Evolutionary conservation across 2,797 vertebrate species (phyloP).

Genomic region (Poecilia picta): DNA sequence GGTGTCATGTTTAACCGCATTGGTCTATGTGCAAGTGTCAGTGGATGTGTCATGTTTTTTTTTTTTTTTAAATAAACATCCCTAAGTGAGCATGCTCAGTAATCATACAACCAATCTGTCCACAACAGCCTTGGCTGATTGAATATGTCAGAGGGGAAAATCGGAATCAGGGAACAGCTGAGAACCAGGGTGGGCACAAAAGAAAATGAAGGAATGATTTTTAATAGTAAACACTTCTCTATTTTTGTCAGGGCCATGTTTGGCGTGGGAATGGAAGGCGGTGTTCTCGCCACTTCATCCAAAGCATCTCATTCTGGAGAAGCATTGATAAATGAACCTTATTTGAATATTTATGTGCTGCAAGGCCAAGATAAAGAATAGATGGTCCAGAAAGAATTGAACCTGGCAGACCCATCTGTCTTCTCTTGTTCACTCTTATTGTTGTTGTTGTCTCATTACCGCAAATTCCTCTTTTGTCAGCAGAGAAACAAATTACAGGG

Average conservation of each 20-base stretch:
- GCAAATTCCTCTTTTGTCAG: conserved; percentile 76
- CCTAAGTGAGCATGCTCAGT: conserved; percentile 60
- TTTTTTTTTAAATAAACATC: conserved; percentile 44
- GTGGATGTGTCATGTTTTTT: conserved; percentile 6
- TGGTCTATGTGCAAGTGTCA: conserved; percentile 45
- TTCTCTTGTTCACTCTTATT: conserved; percentile 74
- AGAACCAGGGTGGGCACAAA: conserved; percentile 57
- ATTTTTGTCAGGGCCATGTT: conserved; percentile 60
- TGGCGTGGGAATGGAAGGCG: conserved; percentile 38
- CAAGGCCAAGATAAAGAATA: conserved; percentile 85
- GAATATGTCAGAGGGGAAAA: conserved; percentile 76
- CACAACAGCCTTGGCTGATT: conserved; percentile 71
- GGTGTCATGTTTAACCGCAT: conserved; percentile 54
- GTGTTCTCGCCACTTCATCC: conserved; percentile 65
- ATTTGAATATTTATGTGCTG: conserved; percentile 80
- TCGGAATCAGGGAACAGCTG: conserved; percentile 69
- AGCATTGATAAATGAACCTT: conserved; percentile 77
- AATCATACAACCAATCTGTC: conserved; percentile 75
- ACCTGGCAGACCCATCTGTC: conserved; percentile 88
- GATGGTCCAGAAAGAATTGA: conserved; percentile 84
- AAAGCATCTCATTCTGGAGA: conserved; percentile 67
- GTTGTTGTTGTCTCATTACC: conserved; percentile 80
- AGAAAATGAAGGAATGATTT: conserved; percentile 29
- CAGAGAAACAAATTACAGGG: conserved; percentile 71
- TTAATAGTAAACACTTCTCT: conserved; percentile 54